Base-by-base conservation (phyloP, 2,888 invertebrate genomes). In the Trachelus iudaicus region DNA sequence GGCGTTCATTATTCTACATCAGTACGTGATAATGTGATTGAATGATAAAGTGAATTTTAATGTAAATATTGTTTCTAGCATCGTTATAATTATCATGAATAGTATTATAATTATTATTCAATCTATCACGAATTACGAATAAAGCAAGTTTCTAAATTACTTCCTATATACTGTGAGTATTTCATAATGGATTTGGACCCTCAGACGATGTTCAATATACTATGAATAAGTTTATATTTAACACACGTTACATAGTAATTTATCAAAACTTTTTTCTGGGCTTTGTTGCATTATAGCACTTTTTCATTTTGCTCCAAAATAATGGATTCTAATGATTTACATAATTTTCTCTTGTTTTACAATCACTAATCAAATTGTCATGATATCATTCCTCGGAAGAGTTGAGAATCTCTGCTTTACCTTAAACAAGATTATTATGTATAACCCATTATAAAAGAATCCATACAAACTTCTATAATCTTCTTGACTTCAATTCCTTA, bases 31-130 rank as follows among this genome's bases (percentile, higher is more conserved):
- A 71, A 30, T 34, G 71, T 31, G 15, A 71, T 34, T 31, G 31
- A 71, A 31, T 71, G 31, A 71, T 71, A 31, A 71, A 71, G 23
- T 71, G 71, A 71, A 34, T 71, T 71, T 71, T 71, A 31, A 71
- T 71, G 15, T 71, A 71, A 71, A 33, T 23, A 34, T 71, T 31
- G 15, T 33, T 71, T 71, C 9, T 71, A 12, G 9, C 23, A 34
- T 71, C 9, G 31, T 23, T 33, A 71, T 15, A 71, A 71, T 71
- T 33, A 71, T 71, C 34, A 12, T 71, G 13, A 71, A 71, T 34
- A 71, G n/a, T 71, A 71, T 12, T 71, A 33, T 34, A 34, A 71
- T 30, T 23, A 69, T 69, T 69, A 69, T 69, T 30, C 9, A 30
- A 69, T 69, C 71, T 33, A 31, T 33, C 1, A 31, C 9, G 56